These are phyloP conservation scores for Sarcophaga carnaria DNA, from an alignment of 2,888 invertebrate genomes.

Conservation along the genomic window DNA sequence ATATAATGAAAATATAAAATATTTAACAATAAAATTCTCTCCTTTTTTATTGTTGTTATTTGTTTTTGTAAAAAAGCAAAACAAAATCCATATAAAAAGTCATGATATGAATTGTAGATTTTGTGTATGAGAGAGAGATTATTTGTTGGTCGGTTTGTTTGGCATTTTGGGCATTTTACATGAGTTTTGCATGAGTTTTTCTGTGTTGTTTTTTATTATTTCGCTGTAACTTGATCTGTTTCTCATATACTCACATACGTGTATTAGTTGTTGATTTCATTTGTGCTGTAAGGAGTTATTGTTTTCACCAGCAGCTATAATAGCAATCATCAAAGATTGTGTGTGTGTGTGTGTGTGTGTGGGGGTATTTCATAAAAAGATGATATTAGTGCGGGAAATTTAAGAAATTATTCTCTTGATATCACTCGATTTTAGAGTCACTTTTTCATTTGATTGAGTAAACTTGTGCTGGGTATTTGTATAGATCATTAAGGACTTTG, in stretches of 20 bases:
- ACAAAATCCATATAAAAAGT: conserved; percentile 42
- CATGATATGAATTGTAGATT: conserved; percentile 51
- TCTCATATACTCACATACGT: no score
- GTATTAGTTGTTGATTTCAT: background rate
- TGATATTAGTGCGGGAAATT: background rate
- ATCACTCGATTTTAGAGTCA: no score
- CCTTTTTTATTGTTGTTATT: no score
- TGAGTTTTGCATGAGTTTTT: conserved; percentile 25
- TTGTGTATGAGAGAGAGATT: conserved; percentile 25
- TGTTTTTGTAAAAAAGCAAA: background rate
- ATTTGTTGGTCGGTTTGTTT: conserved; percentile 4
- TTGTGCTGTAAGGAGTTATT: background rate
- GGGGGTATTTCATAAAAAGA: background rate
- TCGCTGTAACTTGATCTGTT: no score
- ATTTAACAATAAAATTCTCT: conserved; percentile 49
- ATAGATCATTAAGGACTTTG: no score
- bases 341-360: no score
- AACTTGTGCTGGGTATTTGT: no score
- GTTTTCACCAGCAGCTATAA: background rate
- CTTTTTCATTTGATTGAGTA: no score
- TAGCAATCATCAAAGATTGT: background rate
- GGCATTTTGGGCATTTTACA: conserved; percentile 19
- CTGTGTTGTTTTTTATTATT: conserved; percentile 18
- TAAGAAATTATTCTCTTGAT: no score
- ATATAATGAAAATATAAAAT: conserved; percentile 57